A percentile compares a stretch with the other conserved stretches of the same genome.
These are phyloP conservation scores for Plutella xylostella DNA, from an alignment of 2,888 invertebrate genomes.

Conservation along the genomic window DNA sequence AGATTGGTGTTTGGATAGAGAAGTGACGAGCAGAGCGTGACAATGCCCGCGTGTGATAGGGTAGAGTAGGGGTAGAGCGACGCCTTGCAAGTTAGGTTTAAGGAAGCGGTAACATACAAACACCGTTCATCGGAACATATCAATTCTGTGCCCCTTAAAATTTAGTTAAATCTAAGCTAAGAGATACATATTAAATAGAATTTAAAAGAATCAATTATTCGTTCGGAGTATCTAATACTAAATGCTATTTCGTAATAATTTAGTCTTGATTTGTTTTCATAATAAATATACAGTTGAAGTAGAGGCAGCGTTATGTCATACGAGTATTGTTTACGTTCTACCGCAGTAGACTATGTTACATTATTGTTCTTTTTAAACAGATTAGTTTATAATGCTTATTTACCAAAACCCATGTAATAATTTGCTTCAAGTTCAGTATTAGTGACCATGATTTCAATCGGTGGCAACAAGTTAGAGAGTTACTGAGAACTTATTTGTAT, in stretches of 20 bases:
- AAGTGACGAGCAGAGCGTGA: conserved; percentile 46
- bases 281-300: no score
- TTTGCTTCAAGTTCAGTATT: conserved; percentile 66
- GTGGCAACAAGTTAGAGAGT: conserved; percentile 40
- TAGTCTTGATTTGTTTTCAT: conserved; percentile 1
- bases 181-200: conserved; percentile 64
- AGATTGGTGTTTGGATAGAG: conserved; percentile 37
- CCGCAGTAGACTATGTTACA: conserved; percentile 41
- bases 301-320: conserved; percentile 37
- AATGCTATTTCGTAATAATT: conserved; percentile 49
- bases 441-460: conserved; percentile 51
- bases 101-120: conserved; percentile 72
- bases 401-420: conserved; percentile 62
- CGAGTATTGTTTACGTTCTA: conserved; percentile 37
- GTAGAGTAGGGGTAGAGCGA: conserved; percentile 61
- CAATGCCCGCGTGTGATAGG: conserved; percentile 66
- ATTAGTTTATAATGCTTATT: conserved; percentile 55
- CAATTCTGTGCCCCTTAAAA: conserved; percentile 83
- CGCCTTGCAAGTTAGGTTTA: conserved; percentile 66
- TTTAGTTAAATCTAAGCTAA: conserved; percentile 66
- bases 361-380: conserved; percentile 53
- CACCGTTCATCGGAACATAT: conserved; percentile 82
- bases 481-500: conserved; percentile 59
- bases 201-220: conserved; percentile 59
- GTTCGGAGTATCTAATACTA: conserved; percentile 65